A percentile compares a stretch with the other conserved stretches of the same genome.
Conservation (phyloP, 2,113 vertebrate species). For the Myiopsitta monachus region DNA sequence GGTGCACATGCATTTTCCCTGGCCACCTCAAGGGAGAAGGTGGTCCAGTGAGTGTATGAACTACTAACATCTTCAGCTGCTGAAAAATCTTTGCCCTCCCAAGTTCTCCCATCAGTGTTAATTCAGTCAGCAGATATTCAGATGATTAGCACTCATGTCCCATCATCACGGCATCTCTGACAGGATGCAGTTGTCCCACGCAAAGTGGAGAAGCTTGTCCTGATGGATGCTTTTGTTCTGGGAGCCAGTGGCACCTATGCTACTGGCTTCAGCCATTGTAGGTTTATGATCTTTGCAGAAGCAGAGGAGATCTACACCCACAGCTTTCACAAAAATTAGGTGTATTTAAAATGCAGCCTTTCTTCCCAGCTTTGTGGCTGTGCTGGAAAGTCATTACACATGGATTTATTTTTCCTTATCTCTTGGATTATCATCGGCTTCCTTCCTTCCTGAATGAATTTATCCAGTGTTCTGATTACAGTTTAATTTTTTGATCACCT, state of each 20-base stretch:
- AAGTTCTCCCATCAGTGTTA: background rate
- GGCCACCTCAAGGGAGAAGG: background rate
- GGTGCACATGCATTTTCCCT: background rate
- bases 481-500: constrained; percentile 5
- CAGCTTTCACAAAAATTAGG: background rate
- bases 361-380: background rate
- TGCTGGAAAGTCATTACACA: constrained; percentile 7
- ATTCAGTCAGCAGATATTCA: fast-evolving
- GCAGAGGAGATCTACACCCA: background rate
- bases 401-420: constrained; percentile 40
- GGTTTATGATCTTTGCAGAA: background rate
- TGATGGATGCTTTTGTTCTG: background rate
- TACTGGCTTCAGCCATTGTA: background rate
- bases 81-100: background rate
- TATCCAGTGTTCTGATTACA: constrained; percentile 35
- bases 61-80: background rate
- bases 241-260: fast-evolving
- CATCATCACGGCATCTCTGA: background rate
- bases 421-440: constrained; percentile 17
- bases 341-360: background rate
- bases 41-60: background rate
- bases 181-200: background rate
- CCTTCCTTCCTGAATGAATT: constrained; percentile 33
- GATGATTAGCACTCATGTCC: background rate
- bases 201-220: background rate